Percentiles rank a stretch among this genome's conserved stretches.
These are phyloP conservation scores for Pseudomyrmex flavicornis DNA, from an alignment of 1,140 invertebrate genomes.

Conservation along the genomic window DNA sequence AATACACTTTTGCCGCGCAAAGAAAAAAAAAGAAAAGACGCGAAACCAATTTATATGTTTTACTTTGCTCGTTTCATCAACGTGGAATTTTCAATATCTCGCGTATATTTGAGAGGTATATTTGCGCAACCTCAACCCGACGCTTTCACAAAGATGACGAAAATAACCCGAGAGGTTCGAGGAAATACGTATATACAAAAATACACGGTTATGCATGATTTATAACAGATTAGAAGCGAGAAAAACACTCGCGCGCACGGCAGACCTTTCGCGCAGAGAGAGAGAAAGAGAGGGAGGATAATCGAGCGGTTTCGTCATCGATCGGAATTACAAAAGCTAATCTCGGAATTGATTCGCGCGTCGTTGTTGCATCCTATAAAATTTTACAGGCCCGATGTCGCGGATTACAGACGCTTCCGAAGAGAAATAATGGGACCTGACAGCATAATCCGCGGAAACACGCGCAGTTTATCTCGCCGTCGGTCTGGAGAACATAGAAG, in stretches of 20 bases:
- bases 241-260: neutral
- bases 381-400: neutral
- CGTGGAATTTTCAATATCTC: neutral
- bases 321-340: neutral
- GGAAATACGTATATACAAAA: neutral
- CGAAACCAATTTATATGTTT: conserved; percentile 26
- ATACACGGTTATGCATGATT: conserved; percentile 25
- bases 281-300: neutral
- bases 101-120: no score
- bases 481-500: neutral
- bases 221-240: neutral
- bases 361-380: neutral
- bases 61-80: conserved; percentile 12
- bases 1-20: conserved; percentile 27
- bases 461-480: neutral
- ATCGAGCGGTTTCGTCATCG: neutral
- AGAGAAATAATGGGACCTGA: conserved; percentile 6
- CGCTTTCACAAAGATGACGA: neutral
- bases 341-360: neutral
- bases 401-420: neutral
- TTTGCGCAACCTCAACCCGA: neutral
- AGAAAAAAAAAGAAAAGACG: neutral
- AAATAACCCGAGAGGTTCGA: neutral
- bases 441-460: conserved; percentile 15
- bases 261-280: neutral